Base-by-base conservation (phyloP, 2,113 vertebrate genomes). In the Isichthys henryi region DNA sequence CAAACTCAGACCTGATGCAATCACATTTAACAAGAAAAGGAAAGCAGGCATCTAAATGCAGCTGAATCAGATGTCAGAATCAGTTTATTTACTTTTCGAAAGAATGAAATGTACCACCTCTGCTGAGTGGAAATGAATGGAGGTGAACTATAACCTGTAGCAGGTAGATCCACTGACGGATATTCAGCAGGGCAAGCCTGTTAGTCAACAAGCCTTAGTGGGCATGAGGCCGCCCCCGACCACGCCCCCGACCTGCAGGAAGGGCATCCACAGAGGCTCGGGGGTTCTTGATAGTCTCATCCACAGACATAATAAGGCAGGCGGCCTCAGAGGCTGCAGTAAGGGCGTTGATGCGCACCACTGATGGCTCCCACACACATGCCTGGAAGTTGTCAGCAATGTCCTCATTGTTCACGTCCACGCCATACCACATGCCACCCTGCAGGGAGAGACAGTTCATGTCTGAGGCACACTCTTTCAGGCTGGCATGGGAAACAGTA, bases 231-330 rank as follows among this genome's bases (percentile, higher is more conserved):
- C 96, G 95, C 3, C 95, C 96, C 0, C 97, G 96, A 5, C 95
- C 96, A 0, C 97, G 91, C 21, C 97, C 97, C 0, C 97, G 94
- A 1, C 93, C 95, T 0, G 87, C 89, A 0, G 97, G 95, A 0
- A 96, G 94, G 0, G 91, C 94, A 0, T 99, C 98, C 46, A 93
- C 84, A 0, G 90, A 90, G 50, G 97, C 97, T 46, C 97, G 97
- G 0, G 98, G 98, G 89, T 99, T 99, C 94, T 97, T 98, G 96
- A 99, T 98, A 86, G 98, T 99, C 90, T 99, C 98, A 0, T 99
- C 98, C 8, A 99, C 98, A 0, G 98, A 99, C 88, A 99, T 95
- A 6, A 99, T 97, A 39, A 99, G 98, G 88, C 98, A 99, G 0
- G 98, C 98, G 0, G 98, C 98, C 93, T 99, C 98, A 0, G 97